Conservation (phyloP, 2,797 vertebrate species). For the Alectoris magna region DNA sequence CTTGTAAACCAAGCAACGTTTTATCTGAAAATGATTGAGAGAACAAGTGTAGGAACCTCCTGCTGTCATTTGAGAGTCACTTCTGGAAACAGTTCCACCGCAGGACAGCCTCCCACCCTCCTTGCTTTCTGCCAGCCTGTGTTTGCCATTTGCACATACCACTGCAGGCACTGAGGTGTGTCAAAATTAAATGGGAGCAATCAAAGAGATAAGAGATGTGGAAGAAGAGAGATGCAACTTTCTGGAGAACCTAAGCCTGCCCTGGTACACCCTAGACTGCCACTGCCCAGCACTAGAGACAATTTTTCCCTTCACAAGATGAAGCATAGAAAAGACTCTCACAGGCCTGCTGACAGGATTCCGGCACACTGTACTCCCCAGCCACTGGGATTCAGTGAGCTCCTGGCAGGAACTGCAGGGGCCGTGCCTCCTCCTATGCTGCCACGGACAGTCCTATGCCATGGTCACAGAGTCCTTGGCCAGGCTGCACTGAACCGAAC, state of each 20-base stretch:
- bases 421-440: neutral
- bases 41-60: constrained; percentile 21
- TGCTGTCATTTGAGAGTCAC: neutral
- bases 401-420: neutral
- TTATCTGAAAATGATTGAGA: neutral
- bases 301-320: neutral
- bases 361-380: neutral
- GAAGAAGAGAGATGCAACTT: neutral
- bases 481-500: neutral
- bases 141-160: accelerated
- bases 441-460: neutral
- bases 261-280: neutral
- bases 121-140: neutral
- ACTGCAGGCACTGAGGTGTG: neutral
- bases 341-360: neutral
- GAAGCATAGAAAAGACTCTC: neutral
- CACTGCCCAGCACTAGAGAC: neutral
- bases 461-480: accelerated
- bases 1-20: constrained; percentile 34
- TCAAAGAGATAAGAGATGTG: neutral
- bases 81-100: neutral
- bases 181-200: neutral
- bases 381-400: neutral
- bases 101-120: neutral
- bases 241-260: neutral